Base-by-base conservation (phyloP, 2,113 vertebrate species). In the Lophotis ruficrista region DNA sequence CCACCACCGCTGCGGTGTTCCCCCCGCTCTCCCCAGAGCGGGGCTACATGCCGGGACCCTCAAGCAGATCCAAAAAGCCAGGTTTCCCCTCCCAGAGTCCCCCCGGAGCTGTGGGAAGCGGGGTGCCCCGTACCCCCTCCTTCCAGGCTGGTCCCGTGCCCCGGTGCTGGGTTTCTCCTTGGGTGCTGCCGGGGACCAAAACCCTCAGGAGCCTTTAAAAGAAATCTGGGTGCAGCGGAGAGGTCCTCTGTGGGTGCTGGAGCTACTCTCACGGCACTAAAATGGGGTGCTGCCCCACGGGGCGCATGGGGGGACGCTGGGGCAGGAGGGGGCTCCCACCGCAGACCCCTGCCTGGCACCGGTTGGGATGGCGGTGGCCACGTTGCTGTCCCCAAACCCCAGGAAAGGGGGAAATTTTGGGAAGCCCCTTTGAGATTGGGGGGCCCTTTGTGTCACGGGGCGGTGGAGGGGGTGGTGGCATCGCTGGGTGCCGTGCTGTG, bases 21-120 rank as follows among this genome's bases (percentile, higher is more conserved):
- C 58, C 56, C 71, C 10, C 3, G 13, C 28, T 9, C 27, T 23
- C 68, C 66, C 23, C 1, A 1, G 28, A 66, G 41, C 8, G 1
- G 60, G 6, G 13, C 57, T 50, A 10, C 5, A 7, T 75, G 51
- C 41, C 22, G 20, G 56, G 57, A 79, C 57, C 68, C n/a, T 79
- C 24, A 3, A 3, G 9, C 7, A 22, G 33, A 51, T 69, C 38
- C 6, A 1, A 31, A 72, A 69, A 81, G 17, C 54, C 62, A 10
- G 6, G 23, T 47, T 82, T 65, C 6, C 47, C 31, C n/a, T 77
- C 41, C 35, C 6, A 1, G 11, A 60, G 23, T 48, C 12, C 47
- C 48, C 19, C 35, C 3, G 12, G 61, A 47, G 14, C 75, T 62
- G n/a, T n/a, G 1, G 1, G 51, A 51, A 58, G 12, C 0, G 6